Evolutionary conservation across 2,797 vertebrate genomes (phyloP), one percentile per base, ranked within the genome.

Genomic region (Scolopax bukidnonensis): DNA sequence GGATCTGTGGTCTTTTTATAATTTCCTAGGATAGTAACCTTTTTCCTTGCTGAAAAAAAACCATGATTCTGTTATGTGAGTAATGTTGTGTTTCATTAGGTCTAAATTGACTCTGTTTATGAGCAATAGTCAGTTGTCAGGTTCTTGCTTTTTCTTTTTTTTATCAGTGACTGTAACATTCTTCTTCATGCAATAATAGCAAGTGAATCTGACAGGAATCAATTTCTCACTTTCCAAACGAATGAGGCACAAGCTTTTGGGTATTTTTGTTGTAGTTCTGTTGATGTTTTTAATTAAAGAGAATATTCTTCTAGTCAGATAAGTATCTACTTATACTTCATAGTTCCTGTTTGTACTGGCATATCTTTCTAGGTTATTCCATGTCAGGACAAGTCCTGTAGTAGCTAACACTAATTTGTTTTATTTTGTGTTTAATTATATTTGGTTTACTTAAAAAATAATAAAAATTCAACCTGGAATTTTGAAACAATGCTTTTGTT

Each of bases 171-270:
- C 8, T 70, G 20, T 20, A 77, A 53, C 20, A 70, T 28, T 6
- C 4, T 59, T 64, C 53, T 75, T 67, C 43, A 20, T n/a, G 7
- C 8, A 57, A 38, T 59, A 73, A 43, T 47, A 82, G 19, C 38
- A 16, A 23, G 13, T 5, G 32, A 38, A 71, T 6, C 16, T 79
- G 33, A 89, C 89, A 71, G 27, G 25, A 86, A 76, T 4, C 1
- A 30, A 28, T 53, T 59, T 86, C 64, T 63, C 6, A 15, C 4
- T 23, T 64, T 61, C 17, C 17, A 56, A 13, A 64, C 10, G 43
- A 40, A 53, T 30, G 3, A 74, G 16, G 3, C 3, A 6, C 32
- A 45, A 45, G 0, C 0, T 19, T 51, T 57, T 6, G 0, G 8
- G 51, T 54, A 54, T n/a, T 8, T n/a, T 14, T 5, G 23, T 21